Evolutionary conservation across 2,797 vertebrate genomes (phyloP).

Genomic region (Octomys mimax): DNA sequence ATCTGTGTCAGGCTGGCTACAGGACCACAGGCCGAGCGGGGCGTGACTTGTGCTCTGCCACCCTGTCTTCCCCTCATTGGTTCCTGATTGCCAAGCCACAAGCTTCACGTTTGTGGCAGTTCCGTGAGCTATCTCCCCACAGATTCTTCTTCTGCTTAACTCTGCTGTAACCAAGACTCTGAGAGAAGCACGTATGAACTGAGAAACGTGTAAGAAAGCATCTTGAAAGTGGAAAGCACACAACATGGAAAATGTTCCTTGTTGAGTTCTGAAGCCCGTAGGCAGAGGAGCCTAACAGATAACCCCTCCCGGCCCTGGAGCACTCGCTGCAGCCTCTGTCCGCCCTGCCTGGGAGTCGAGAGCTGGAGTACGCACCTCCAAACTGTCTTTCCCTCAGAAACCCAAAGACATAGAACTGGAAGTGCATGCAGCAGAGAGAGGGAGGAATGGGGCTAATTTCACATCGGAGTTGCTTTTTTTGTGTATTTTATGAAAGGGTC

Average conservation of each 20-base stretch:
- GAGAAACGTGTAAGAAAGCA: background rate
- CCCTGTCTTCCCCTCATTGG: background rate
- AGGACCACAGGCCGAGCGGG: background rate
- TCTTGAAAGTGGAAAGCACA: conserved; percentile 33
- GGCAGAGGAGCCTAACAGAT: background rate
- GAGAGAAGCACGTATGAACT: conserved; percentile 29
- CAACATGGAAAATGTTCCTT: background rate
- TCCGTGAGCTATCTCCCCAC: background rate
- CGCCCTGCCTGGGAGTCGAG: background rate
- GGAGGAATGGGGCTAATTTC: background rate
- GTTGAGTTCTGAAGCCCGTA: background rate
- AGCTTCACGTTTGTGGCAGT: background rate
- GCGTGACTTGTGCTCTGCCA: background rate
- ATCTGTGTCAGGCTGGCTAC: background rate
- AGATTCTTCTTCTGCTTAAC: conserved; percentile 41
- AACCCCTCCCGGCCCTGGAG: rapidly evolving
- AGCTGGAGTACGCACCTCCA: background rate
- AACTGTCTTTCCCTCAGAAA: background rate
- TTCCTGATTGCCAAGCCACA: conserved; percentile 22
- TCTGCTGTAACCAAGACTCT: conserved; percentile 1
- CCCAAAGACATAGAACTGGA: background rate
- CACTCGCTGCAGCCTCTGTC: too few species aligned
- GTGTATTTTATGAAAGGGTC: too few species aligned
- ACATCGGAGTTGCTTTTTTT: background rate
- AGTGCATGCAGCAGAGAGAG: background rate